phyloP scores from a whole-genome alignment of 2,888 invertebrate species.

The Pheosia tremula region DNA sequence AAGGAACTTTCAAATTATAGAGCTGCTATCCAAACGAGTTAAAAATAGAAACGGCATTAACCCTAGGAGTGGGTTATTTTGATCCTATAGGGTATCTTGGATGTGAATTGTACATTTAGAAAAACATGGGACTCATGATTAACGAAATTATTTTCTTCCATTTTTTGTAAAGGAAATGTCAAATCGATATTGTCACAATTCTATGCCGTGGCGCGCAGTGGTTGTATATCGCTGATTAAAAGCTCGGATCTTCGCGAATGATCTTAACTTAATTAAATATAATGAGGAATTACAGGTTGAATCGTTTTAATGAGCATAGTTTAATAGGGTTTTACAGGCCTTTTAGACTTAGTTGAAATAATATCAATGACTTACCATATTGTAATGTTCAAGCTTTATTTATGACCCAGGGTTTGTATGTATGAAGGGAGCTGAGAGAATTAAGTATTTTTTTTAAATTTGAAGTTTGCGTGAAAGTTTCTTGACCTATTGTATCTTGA shows the following conservation, averaged over 20 bases:
- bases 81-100: constrained; percentile 14
- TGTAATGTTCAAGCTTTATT: too few relatives aligned
- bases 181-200: background rate
- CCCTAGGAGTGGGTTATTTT: constrained; percentile 34
- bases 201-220: background rate
- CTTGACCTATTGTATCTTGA: too few relatives aligned
- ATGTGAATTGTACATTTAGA: background rate
- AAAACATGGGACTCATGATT: constrained; percentile 22
- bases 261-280: background rate
- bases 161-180: background rate
- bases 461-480: too few relatives aligned
- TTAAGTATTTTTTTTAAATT: too few relatives aligned
- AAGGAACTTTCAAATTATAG: constrained; percentile 44
- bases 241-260: background rate
- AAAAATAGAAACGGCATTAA: constrained; percentile 41
- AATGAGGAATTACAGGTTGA: background rate
- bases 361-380: too few relatives aligned
- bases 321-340: background rate
- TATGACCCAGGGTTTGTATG: too few relatives aligned
- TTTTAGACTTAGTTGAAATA: background rate
- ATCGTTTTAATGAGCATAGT: background rate
- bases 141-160: constrained; percentile 12
- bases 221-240: background rate
- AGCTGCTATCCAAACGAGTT: constrained; percentile 45
- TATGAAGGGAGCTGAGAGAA: too few relatives aligned